Base-by-base conservation (phyloP, 2,888 invertebrate species). In the Cylindroiulus punctatus region DNA sequence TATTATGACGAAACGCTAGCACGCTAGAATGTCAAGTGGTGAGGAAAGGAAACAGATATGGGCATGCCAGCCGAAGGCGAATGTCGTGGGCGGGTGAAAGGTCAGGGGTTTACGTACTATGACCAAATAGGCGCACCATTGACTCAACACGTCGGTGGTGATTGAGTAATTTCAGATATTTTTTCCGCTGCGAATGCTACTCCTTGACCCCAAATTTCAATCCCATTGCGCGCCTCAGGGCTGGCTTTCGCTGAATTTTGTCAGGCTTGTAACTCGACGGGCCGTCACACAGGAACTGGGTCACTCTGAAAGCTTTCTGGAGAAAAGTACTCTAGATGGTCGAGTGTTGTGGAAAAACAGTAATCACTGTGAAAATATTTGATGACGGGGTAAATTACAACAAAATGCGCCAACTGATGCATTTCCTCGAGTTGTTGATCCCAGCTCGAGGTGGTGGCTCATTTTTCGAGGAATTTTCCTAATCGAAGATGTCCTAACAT, bases 131-230 rank as follows among this genome's bases (percentile, higher is more conserved):
- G 5, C 65, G 10, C n/a, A n/a, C n/a, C 26, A 26, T 65, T 65
- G 65, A 65, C 65, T 65, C 65, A 65, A 65, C 65, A 65, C 65
- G 65, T n/a, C 26, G 65, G 65, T 65, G 65, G 8, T 65, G 65
- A 65, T 65, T 65, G 65, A 65, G 65, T 65, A 65, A 65, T 65
- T 65, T 65, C 65, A 65, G 65, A n/a, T 65, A 65, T 65, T 65
- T 65, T 52, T 65, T 65, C 26, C 65, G 22, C 65, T 65, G 0
- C 2, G 12, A 22, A 22, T 10, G 17, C 19, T 65, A 65, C 65
- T 65, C 65, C 65, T 65, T 65, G 65, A 65, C 65, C 65, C 65
- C 65, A 65, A 65, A 65, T 65, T 8, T 2, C 4, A 65, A 65
- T 65, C 8, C 65, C 26, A 65, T 52, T 52, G n/a, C 65, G 19